A percentile compares a stretch with the other conserved stretches of the same genome.
Evolutionary conservation across 2,113 vertebrate species (phyloP).

Genomic region (Mystacornis crossleyi): DNA sequence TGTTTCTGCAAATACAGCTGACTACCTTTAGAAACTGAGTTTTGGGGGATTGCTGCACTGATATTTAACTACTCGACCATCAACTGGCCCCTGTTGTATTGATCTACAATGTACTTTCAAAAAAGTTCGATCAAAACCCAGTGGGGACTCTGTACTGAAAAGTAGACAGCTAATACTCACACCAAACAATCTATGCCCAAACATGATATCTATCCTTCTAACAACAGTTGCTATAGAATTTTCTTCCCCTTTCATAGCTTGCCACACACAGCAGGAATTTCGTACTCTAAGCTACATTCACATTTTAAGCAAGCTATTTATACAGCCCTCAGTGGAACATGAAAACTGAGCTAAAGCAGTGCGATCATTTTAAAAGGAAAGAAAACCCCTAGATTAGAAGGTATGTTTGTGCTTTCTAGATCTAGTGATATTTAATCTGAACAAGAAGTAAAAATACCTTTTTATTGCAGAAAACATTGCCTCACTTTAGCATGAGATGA

Average conservation of each 20-base stretch:
- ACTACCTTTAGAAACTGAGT: background rate
- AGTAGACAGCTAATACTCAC: constrained; percentile 51
- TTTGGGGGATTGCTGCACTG: constrained; percentile 10
- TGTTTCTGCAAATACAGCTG: background rate
- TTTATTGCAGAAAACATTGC: background rate
- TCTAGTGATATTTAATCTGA: background rate
- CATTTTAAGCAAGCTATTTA: constrained; percentile 38
- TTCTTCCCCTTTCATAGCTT: constrained; percentile 28
- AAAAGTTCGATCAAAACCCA: constrained; percentile 58
- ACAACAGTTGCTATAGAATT: constrained; percentile 56
- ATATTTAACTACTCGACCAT: constrained; percentile 5
- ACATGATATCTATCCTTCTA: constrained; percentile 51
- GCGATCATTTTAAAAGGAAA: background rate
- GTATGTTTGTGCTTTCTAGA: background rate
- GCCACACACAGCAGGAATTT: constrained; percentile 48
- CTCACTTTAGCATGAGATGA: background rate
- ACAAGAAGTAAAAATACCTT: background rate
- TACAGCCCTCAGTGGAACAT: background rate
- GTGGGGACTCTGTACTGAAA: constrained; percentile 50
- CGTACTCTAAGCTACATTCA: background rate
- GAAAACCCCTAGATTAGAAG: background rate
- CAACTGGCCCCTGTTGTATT: constrained; percentile 32
- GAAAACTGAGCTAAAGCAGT: constrained; percentile 1
- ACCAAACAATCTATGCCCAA: constrained; percentile 48
- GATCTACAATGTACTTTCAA: constrained; percentile 64